phyloP scores from a whole-genome alignment of 1,140 invertebrate genomes.

The Heliconius congener region DNA sequence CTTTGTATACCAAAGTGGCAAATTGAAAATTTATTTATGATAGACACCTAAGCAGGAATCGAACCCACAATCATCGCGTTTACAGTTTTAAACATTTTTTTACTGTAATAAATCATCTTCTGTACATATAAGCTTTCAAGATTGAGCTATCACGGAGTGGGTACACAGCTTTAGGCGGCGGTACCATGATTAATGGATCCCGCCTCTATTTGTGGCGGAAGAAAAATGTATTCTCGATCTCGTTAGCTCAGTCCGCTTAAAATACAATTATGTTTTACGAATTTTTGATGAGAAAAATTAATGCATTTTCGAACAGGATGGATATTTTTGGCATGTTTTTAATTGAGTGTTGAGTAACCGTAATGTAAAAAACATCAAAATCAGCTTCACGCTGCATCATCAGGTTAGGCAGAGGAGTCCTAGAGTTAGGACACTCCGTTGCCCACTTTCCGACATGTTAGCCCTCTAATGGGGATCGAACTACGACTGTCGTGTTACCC shows the following conservation, averaged over 20 bases:
- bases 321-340: background rate
- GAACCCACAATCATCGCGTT: too few relatives aligned
- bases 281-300: slow-evolving; percentile 6
- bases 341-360: too few relatives aligned
- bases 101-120: background rate
- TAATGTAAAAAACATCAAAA: too few relatives aligned
- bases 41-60: too few relatives aligned
- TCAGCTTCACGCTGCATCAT: too few relatives aligned
- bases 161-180: slow-evolving; percentile 3
- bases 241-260: slow-evolving; percentile 26
- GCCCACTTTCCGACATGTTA: too few relatives aligned
- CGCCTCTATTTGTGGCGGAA: slow-evolving; percentile 22
- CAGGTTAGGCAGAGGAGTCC: too few relatives aligned
- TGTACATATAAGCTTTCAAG: background rate
- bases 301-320: background rate
- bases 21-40: too few relatives aligned
- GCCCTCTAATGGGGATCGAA: too few relatives aligned
- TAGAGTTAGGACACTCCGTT: too few relatives aligned
- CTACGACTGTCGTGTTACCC: too few relatives aligned
- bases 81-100: background rate
- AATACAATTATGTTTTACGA: slow-evolving; percentile 28
- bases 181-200: slow-evolving; percentile 25
- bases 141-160: slow-evolving; percentile 5
- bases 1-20: too few relatives aligned
- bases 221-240: slow-evolving; percentile 33